Base-by-base conservation (phyloP, 30 jellyfish, hydroid and myxozoan genomes). In the Turritopsis rubra region DNA sequence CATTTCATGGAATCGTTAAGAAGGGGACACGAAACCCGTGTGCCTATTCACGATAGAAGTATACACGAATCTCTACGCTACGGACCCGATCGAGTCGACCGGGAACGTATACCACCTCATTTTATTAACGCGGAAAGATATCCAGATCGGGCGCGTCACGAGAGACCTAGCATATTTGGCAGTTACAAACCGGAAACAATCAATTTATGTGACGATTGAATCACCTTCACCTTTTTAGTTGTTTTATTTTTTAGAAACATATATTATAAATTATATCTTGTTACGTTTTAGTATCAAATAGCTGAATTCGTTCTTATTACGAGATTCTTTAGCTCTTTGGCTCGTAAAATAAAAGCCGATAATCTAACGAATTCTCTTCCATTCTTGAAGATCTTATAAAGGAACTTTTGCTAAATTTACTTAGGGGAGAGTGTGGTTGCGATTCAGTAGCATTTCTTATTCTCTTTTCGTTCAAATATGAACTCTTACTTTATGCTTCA, bases 141-240 rank as follows among this genome's bases (percentile, higher is more conserved):
- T 66, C 86, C 53, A 7, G 88, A 82, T 25, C 82, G 88, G 26
- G 81, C 85, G 5, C 85, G 83, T 1, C 88, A 82, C 73, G 88
- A 82, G 31, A 30, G 88, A 28, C 85, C 88, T 16, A 82, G 88
- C 66, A 82, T 82, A 65, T 66, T 82, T 29, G 88, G 88, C 1
- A 85, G 65, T 28, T 82, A 25, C 31, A 82, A 82, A 66, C 88
- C 88, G 23, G 88, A 82, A 52, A 82, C 88, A 21, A 82, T 82
- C 7, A 85, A 82, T 29, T 54, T 82, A 16, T 82, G 86, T 25
- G 87, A 66, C 29, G 87, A 80, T 18, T 80, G 27, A 80, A n/a
- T n/a, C 18, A 60, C 73, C 21, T 60, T 60, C 21, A n/a, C 9
- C 19, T 7, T 9, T n/a, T 9, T 9, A 7, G 77, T 41, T 41